Evolutionary conservation across 2,888 invertebrate species (phyloP).

Genomic region (Luperina testacea): DNA sequence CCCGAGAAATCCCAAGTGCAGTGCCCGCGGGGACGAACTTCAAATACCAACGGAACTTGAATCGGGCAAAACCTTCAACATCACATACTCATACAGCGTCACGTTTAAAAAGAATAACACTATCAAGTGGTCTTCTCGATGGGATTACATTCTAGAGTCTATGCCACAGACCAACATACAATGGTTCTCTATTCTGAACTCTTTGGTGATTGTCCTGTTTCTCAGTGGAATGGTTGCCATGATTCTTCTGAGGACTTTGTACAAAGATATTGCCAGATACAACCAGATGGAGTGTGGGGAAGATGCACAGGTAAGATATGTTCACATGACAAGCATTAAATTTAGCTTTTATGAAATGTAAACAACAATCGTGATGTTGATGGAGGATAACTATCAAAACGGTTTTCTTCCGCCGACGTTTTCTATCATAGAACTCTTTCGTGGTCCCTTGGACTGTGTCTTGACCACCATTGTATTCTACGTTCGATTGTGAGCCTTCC

Average conservation of each 20-base stretch:
- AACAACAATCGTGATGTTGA: not conserved
- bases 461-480: not conserved
- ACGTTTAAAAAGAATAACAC: slow-evolving; percentile 94
- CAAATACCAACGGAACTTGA: slow-evolving; percentile 92
- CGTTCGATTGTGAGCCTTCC: not conserved
- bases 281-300: slow-evolving; percentile 98
- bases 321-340: not conserved
- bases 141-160: slow-evolving; percentile 99
- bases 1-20: slow-evolving; percentile 86
- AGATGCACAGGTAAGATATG: slow-evolving; percentile 95
- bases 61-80: slow-evolving; percentile 88
- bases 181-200: slow-evolving; percentile 99
- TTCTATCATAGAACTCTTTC: not conserved
- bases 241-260: slow-evolving; percentile 98
- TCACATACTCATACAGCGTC: slow-evolving; percentile 97
- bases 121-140: slow-evolving; percentile 99
- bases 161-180: slow-evolving; percentile 99
- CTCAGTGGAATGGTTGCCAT: slow-evolving; percentile 99
- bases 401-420: not conserved
- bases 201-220: slow-evolving; percentile 98
- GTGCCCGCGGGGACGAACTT: slow-evolving; percentile 90
- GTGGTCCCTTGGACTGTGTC: not conserved
- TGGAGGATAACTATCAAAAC: not conserved
- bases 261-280: slow-evolving; percentile 99
- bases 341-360: slow-evolving; percentile 1